Conservation (phyloP, 2,797 vertebrate species). For the Urophycis tenuis region DNA sequence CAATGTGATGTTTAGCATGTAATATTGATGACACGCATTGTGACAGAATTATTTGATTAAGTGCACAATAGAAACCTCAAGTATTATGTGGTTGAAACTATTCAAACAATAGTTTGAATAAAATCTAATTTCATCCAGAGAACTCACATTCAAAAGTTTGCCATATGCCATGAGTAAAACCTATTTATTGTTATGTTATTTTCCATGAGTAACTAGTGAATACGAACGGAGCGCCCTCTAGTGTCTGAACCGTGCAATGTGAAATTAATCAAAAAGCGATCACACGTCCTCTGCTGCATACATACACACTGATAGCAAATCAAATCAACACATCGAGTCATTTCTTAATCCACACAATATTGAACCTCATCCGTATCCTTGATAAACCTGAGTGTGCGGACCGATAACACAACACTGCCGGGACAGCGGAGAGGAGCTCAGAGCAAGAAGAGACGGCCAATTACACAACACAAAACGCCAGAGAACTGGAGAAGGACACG, state of each 20-base stretch:
- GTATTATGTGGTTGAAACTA: neutral
- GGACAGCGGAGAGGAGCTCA: too few relatives aligned
- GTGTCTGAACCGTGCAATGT: neutral
- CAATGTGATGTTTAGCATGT: too few relatives aligned
- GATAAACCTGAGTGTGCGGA: too few relatives aligned
- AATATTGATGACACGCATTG: too few relatives aligned
- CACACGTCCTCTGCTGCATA: neutral
- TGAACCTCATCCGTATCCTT: neutral
- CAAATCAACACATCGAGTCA: neutral
- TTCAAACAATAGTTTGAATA: neutral
- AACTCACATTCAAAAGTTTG: neutral
- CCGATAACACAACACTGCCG: too few relatives aligned
- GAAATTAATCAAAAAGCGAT: neutral
- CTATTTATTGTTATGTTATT: neutral
- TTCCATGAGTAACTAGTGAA: neutral
- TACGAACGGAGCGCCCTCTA: neutral
- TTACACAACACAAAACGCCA: too few relatives aligned
- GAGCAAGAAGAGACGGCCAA: too few relatives aligned
- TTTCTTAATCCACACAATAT: neutral
- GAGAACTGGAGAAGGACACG: constrained; percentile 13
- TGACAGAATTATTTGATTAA: neutral
- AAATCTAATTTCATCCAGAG: neutral
- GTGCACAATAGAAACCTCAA: neutral
- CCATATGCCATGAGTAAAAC: neutral
- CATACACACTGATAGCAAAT: neutral